Evolutionary conservation across 2,888 invertebrate species (phyloP).

Genomic region (Aradus depressus): DNA sequence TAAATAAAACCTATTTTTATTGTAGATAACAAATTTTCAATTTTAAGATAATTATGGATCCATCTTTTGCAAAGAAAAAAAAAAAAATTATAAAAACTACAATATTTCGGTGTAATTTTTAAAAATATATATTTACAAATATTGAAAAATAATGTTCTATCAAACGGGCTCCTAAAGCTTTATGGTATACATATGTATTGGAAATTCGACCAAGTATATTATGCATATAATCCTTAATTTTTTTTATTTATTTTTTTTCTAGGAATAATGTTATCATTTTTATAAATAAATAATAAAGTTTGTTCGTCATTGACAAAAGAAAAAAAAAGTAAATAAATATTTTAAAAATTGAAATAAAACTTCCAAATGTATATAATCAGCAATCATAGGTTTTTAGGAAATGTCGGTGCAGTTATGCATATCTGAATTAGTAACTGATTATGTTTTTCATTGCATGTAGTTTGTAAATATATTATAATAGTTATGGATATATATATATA

Average conservation of each 20-base stretch:
- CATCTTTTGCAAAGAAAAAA: conserved; percentile 4
- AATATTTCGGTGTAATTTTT: conserved; percentile 17
- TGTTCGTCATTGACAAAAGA: conserved; percentile 21
- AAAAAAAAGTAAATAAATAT: conserved; percentile 9
- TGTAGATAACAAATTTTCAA: conserved; percentile 9
- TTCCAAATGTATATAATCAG: conserved; percentile 27
- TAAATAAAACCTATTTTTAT: conserved; percentile 25
- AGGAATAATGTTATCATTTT: conserved; percentile 23
- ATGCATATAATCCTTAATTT: too few relatives aligned
- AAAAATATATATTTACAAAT: conserved; percentile 10
- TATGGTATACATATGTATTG: too few relatives aligned
- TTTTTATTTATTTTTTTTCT: too few relatives aligned
- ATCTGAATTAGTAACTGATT: conserved; percentile 22
- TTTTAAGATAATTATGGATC: background rate
- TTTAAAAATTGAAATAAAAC: too few relatives aligned
- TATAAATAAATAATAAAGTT: conserved; percentile 13
- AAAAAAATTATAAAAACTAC: conserved; percentile 8
- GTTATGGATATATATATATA: conserved; percentile 7
- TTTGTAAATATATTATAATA: conserved; percentile 23
- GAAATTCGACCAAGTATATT: too few relatives aligned
- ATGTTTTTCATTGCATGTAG: conserved; percentile 30
- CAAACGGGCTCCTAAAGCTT: conserved; percentile 14
- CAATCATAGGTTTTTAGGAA: conserved; percentile 23
- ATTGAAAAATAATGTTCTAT: background rate
- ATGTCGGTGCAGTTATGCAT: conserved; percentile 24